Evolutionary conservation across 2,113 vertebrate species (phyloP).

Genomic region (Gallinago jamesoni): DNA sequence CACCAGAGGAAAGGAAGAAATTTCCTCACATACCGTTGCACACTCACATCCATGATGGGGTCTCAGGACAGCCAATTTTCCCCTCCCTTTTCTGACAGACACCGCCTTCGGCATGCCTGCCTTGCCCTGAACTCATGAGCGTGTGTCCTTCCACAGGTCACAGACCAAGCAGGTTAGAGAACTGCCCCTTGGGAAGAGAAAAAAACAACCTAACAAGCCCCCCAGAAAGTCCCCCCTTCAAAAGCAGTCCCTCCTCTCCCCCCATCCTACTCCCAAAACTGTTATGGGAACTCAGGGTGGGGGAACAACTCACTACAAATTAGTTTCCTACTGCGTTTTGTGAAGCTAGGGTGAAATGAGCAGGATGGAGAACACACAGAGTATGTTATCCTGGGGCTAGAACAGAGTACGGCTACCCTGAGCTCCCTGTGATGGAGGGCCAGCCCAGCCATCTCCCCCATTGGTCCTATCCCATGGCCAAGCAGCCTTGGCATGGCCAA

Average conservation of each 20-base stretch:
- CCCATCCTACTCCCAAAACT: not conserved
- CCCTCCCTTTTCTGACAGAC: not conserved
- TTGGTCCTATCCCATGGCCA: not conserved
- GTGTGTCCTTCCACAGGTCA: not conserved
- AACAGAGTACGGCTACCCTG: fast-evolving
- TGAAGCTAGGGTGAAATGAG: not conserved
- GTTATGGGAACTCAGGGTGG: not conserved
- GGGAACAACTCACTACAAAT: not conserved
- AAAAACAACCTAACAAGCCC: not conserved
- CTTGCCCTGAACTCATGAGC: not conserved
- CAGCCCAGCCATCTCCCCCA: not conserved
- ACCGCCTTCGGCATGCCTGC: not conserved
- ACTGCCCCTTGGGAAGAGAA: not conserved
- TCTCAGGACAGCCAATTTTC: not conserved
- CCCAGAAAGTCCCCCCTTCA: not conserved
- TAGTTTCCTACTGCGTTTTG: not conserved
- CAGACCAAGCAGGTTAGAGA: not conserved
- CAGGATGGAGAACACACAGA: not conserved
- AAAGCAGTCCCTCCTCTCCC: not conserved
- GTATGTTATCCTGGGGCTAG: not conserved
- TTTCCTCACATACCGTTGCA: not conserved
- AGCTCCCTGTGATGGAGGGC: not conserved
- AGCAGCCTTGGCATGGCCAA: not conserved
- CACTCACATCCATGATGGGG: not conserved
- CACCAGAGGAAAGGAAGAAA: not conserved